These are phyloP conservation scores for Tubulanus polymorphus DNA, from an alignment of 2,888 invertebrate species.

Conservation along the genomic window DNA sequence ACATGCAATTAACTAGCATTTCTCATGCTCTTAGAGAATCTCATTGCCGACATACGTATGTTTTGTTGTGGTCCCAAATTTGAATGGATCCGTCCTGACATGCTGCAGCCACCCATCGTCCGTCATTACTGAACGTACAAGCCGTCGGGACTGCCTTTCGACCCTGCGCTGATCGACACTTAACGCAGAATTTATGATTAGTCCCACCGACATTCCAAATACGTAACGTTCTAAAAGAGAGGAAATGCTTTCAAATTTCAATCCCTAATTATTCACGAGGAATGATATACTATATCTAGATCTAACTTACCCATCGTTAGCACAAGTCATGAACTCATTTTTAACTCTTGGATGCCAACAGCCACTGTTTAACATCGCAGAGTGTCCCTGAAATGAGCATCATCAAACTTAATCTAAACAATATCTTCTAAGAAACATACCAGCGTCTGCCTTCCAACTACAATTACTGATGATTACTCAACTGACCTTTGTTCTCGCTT, in stretches of 20 bases:
- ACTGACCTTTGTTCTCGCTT: conserved; percentile 47
- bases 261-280: background rate
- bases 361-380: conserved; percentile 82
- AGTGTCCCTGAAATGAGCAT: conserved; percentile 73
- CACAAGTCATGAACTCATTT: conserved; percentile 91
- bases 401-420: no score
- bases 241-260: background rate
- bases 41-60: conserved; percentile 59
- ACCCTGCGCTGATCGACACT: conserved; percentile 67
- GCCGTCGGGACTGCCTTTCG: conserved; percentile 79
- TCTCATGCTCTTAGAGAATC: background rate
- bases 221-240: conserved; percentile 66
- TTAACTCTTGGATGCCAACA: conserved; percentile 89
- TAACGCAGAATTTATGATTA: conserved; percentile 77
- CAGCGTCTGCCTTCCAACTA: no score
- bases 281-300: background rate
- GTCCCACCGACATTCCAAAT: conserved; percentile 72
- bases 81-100: conserved; percentile 94
- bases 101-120: conserved; percentile 82
- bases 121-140: conserved; percentile 79
- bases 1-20: no score
- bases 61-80: conserved; percentile 90
- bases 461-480: no score
- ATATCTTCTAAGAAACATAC: no score
- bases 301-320: conserved; percentile 71